phyloP scores from a whole-genome alignment of 2,888 invertebrate genomes.

The Sinopyrophorus schimmeli region DNA sequence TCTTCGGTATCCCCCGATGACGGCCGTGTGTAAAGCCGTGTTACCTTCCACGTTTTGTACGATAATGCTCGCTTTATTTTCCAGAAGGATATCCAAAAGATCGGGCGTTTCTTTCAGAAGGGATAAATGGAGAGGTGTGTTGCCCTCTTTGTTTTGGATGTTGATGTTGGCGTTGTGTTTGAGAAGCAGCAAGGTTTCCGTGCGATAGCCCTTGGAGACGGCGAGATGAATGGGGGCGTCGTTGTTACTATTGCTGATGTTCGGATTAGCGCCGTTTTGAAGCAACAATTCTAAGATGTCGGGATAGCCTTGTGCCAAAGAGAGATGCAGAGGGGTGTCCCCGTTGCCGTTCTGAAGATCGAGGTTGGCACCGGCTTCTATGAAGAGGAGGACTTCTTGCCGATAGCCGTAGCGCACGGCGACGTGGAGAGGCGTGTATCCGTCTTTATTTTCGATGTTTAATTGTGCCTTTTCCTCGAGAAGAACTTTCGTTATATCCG shows the following conservation, averaged over 20 bases:
- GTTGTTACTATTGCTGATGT: not conserved
- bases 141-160: not conserved
- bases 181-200: not conserved
- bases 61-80: not conserved
- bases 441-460: no score
- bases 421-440: constrained; percentile 3
- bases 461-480: not conserved
- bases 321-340: constrained; percentile 5
- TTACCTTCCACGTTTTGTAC: not conserved
- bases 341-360: not conserved
- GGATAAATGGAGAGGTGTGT: not conserved
- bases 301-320: not conserved
- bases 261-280: not conserved
- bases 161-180: not conserved
- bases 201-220: not conserved
- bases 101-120: not conserved
- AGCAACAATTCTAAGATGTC: constrained; percentile 6
- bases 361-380: not conserved
- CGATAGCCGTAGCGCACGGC: not conserved
- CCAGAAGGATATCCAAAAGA: not conserved
- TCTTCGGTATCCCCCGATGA: not conserved
- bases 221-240: constrained; percentile 1
- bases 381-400: not conserved
- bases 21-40: not conserved
- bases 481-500: not conserved